Conservation (phyloP, 2,888 invertebrate species). For the Pollenia angustigena region DNA sequence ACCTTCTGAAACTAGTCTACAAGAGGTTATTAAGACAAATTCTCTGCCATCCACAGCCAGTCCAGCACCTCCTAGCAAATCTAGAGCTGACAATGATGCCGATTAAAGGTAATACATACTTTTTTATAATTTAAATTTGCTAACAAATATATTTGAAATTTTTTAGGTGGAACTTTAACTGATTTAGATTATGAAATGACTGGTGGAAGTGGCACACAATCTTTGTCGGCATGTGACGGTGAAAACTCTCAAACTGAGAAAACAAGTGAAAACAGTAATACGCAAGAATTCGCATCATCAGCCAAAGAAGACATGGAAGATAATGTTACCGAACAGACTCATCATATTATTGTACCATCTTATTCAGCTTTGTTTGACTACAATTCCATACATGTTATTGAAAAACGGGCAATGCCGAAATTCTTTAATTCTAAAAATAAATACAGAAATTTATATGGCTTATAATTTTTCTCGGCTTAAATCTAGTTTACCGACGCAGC, state of each 20-base stretch:
- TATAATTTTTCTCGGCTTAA: constrained; percentile 88
- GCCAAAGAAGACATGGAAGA: constrained; percentile 93
- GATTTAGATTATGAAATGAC: constrained; percentile 92
- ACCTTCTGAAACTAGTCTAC: constrained; percentile 91
- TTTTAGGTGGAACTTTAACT: constrained; percentile 88
- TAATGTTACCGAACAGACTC: too few relatives aligned
- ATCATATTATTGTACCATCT: constrained; percentile 99
- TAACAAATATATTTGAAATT: neutral
- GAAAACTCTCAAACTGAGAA: constrained; percentile 91
- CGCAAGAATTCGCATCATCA: constrained; percentile 87
- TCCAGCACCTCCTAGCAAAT: constrained; percentile 85
- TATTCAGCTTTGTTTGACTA: constrained; percentile 99
- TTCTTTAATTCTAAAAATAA: constrained; percentile 99
- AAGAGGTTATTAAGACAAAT: constrained; percentile 88
- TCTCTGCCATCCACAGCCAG: constrained; percentile 85
- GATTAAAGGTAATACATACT: constrained; percentile 86
- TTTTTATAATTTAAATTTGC: neutral
- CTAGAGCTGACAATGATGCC: constrained; percentile 91
- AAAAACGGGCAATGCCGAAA: constrained; percentile 98
- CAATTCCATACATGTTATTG: constrained; percentile 98
- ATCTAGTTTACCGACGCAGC: too few relatives aligned
- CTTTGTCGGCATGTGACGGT: constrained; percentile 81
- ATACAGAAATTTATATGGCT: constrained; percentile 97
- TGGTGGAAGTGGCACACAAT: too few relatives aligned
- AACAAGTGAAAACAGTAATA: constrained; percentile 89